phyloP scores from a whole-genome alignment of 2,113 vertebrate genomes.

The Bolborhynchus lineola region DNA sequence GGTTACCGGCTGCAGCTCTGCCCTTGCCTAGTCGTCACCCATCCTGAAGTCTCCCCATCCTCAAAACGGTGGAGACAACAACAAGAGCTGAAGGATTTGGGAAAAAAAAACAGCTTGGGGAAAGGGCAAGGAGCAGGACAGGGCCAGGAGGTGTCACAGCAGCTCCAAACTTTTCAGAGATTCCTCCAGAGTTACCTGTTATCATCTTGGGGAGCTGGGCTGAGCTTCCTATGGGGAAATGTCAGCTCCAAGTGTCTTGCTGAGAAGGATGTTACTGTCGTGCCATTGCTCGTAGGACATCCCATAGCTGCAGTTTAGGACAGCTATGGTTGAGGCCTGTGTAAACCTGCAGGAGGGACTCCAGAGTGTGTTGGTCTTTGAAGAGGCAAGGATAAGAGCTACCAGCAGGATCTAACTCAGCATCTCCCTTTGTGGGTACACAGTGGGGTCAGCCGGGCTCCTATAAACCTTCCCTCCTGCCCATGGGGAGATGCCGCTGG shows the following conservation, averaged over 20 bases:
- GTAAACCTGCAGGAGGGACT: not conserved
- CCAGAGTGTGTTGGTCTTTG: not conserved
- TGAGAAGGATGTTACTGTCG: not conserved
- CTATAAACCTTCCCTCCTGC: not conserved
- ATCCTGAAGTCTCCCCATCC: not conserved
- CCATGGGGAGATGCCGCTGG: not conserved
- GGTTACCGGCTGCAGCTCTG: not conserved
- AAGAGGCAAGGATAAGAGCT: not conserved
- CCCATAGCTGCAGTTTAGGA: not conserved
- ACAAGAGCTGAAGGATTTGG: accelerated
- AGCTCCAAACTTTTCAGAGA: not conserved
- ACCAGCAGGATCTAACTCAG: not conserved
- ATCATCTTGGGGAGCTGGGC: not conserved
- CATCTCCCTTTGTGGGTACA: not conserved
- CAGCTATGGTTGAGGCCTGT: not conserved
- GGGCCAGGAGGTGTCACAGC: not conserved
- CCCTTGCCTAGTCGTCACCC: not conserved
- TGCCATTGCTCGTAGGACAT: accelerated
- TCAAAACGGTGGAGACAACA: not conserved
- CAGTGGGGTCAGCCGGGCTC: accelerated
- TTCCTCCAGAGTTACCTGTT: not conserved
- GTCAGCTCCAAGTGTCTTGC: not conserved
- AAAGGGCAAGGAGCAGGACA: not conserved
- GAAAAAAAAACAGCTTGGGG: not conserved
- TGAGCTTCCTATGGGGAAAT: not conserved